These are phyloP conservation scores for Himalopsyche tibetana DNA, from an alignment of 2,888 invertebrate genomes.

Conservation along the genomic window DNA sequence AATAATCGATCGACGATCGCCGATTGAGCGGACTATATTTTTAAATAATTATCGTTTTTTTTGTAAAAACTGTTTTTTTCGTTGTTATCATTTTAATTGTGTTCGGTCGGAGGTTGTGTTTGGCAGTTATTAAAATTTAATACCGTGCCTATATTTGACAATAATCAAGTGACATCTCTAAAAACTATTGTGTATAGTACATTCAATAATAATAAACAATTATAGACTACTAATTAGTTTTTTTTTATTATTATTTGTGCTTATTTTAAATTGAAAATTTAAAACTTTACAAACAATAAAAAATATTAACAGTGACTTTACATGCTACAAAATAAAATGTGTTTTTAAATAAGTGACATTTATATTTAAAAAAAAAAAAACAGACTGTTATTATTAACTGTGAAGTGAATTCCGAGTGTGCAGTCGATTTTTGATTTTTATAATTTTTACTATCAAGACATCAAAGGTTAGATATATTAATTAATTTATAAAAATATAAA, in stretches of 20 bases:
- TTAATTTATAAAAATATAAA: neutral
- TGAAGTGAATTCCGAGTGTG: neutral
- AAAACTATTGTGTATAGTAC: constrained; percentile 13
- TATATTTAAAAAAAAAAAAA: neutral
- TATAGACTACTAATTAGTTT: neutral
- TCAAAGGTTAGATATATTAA: neutral
- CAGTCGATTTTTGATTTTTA: neutral
- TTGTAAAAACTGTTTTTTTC: neutral
- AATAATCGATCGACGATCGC: constrained; percentile 21
- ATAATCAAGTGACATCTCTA: neutral
- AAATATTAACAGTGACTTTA: neutral
- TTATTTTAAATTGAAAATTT: neutral
- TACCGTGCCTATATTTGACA: constrained; percentile 21
- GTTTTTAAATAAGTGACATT: constrained; percentile 16
- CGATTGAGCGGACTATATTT: neutral
- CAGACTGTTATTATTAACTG: neutral
- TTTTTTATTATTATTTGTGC: neutral
- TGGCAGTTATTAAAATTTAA: neutral
- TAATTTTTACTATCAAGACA: neutral
- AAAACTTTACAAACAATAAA: neutral
- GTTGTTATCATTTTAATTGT: constrained; percentile 15
- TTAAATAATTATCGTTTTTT: constrained; percentile 5
- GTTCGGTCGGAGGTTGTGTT: constrained; percentile 1
- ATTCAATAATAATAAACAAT: neutral
- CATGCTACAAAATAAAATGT: neutral